Percentiles rank a stretch among this genome's conserved stretches.
Conservation (phyloP, 2,888 invertebrate genomes). For the Argyresthia albistria region DNA sequence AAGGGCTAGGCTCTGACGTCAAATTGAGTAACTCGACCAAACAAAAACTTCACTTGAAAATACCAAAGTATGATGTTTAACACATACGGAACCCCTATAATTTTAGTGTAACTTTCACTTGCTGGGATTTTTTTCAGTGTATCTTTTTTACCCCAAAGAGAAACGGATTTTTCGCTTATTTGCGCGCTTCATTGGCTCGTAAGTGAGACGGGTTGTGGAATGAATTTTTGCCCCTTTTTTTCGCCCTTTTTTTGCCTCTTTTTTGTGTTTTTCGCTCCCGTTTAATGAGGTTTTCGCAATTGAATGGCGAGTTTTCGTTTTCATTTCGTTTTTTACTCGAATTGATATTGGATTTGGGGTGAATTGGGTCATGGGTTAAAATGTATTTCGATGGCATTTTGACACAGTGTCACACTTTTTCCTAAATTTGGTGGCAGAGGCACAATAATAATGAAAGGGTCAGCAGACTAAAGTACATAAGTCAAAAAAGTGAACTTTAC, state of each 20-base stretch:
- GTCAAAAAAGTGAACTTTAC: too few species aligned
- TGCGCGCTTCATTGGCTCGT: slow-evolving; percentile 69
- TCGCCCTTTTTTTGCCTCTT: not conserved
- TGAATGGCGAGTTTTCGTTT: slow-evolving; percentile 8
- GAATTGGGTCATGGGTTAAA: too few species aligned
- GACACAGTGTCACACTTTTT: not conserved
- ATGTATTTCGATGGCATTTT: slow-evolving; percentile 6
- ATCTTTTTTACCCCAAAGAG: slow-evolving; percentile 59
- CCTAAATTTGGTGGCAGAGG: not conserved
- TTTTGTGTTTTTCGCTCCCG: not conserved
- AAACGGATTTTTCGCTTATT: slow-evolving; percentile 68
- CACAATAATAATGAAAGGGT: too few species aligned
- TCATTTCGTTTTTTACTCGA: slow-evolving; percentile 30
- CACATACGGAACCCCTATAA: not conserved
- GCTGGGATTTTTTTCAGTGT: slow-evolving; percentile 45
- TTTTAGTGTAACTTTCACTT: slow-evolving; percentile 9
- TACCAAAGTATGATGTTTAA: not conserved
- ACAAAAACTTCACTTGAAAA: not conserved
- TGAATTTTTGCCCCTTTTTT: slow-evolving; percentile 18
- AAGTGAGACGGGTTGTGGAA: slow-evolving; percentile 57
- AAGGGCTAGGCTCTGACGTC: not conserved
- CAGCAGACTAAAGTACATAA: too few species aligned
- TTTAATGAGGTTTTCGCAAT: slow-evolving; percentile 4
- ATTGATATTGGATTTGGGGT: slow-evolving; percentile 11
- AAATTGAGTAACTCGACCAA: too few species aligned